Percentiles rank a stretch among this genome's conserved stretches.
These are phyloP conservation scores for Hirudo medicinalis DNA, from an alignment of 1,140 invertebrate genomes.

Conservation along the genomic window DNA sequence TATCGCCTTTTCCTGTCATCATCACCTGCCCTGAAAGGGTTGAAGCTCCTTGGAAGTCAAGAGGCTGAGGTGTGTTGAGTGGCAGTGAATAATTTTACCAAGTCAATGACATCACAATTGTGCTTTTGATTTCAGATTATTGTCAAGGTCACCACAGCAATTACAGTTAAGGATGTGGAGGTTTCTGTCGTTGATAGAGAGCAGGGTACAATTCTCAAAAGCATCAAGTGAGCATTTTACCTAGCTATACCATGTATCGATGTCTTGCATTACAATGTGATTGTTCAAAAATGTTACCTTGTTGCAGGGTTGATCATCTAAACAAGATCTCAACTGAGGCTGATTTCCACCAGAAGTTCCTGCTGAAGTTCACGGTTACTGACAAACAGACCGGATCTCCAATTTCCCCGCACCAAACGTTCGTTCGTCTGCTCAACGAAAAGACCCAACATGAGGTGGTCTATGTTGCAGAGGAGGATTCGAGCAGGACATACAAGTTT, in stretches of 20 bases:
- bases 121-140: slow-evolving; percentile 18
- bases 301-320: slow-evolving; percentile 53
- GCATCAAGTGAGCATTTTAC: slow-evolving; percentile 48
- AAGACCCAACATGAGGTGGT: slow-evolving; percentile 66
- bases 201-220: slow-evolving; percentile 44
- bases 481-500: slow-evolving; percentile 68
- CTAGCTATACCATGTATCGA: background rate
- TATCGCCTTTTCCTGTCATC: slow-evolving; percentile 66
- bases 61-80: slow-evolving; percentile 45
- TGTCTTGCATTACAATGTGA: background rate
- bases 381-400: slow-evolving; percentile 56
- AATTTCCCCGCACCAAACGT: slow-evolving; percentile 76
- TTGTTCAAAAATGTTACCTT: background rate
- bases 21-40: slow-evolving; percentile 47
- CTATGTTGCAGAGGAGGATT: slow-evolving; percentile 81
- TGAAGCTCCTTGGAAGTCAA: slow-evolving; percentile 44
- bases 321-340: slow-evolving; percentile 59
- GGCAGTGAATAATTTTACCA: background rate
- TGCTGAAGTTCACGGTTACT: slow-evolving; percentile 64
- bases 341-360: slow-evolving; percentile 75
- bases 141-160: slow-evolving; percentile 43
- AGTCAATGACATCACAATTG: background rate
- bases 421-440: slow-evolving; percentile 60
- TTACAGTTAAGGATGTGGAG: slow-evolving; percentile 63
- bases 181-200: slow-evolving; percentile 80